Evolutionary conservation across 2,113 vertebrate genomes (phyloP).

Genomic region (Cryptotis parvus): DNA sequence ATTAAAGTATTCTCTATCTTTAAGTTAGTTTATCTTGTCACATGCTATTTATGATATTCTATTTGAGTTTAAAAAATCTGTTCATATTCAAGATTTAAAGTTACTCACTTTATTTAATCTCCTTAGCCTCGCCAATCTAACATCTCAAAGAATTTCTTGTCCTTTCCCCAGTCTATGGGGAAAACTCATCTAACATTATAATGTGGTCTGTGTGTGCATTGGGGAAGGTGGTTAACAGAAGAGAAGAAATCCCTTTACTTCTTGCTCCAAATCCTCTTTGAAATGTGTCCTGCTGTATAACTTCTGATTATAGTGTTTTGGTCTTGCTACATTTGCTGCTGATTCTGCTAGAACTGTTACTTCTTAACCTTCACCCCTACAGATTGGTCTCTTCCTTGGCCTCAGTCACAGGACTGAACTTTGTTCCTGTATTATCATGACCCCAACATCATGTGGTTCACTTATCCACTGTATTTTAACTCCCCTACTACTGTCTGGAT

Average conservation of each 20-base stretch:
- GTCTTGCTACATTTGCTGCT: background rate
- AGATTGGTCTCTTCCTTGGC: background rate
- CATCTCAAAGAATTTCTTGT: slow-evolving; percentile 38
- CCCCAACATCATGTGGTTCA: background rate
- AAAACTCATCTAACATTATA: background rate
- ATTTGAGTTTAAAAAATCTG: slow-evolving; percentile 6
- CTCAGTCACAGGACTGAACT: background rate
- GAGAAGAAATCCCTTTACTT: background rate
- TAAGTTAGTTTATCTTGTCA: background rate
- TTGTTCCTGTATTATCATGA: background rate
- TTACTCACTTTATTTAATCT: slow-evolving; percentile 46
- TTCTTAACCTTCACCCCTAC: background rate
- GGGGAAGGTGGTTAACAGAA: too few relatives aligned
- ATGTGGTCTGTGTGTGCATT: background rate
- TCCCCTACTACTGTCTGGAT: background rate
- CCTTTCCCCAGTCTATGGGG: background rate
- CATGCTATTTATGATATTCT: slow-evolving; percentile 33
- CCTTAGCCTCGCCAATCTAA: slow-evolving; percentile 23
- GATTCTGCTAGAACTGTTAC: background rate
- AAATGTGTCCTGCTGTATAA: background rate
- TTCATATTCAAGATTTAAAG: slow-evolving; percentile 26
- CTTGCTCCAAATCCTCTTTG: background rate
- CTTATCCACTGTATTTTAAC: background rate
- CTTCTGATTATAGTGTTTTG: background rate
- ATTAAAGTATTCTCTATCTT: background rate